phyloP scores from a whole-genome alignment of 2,797 vertebrate genomes.

The Myotis findleyi region DNA sequence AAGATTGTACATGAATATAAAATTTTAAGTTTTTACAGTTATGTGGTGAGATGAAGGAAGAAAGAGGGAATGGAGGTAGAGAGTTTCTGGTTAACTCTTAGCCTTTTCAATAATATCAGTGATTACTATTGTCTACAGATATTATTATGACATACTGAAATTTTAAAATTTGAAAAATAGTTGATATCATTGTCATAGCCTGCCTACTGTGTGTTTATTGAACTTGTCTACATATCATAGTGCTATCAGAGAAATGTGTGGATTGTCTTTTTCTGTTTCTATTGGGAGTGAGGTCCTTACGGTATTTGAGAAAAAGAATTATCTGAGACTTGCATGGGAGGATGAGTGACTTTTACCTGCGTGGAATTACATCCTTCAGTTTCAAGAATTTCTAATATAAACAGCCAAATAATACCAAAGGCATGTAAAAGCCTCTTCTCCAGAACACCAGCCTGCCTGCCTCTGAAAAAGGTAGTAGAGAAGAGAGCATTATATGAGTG shows the following conservation, averaged over 20 bases:
- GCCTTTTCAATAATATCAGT: background rate
- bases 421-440: background rate
- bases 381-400: background rate
- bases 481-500: background rate
- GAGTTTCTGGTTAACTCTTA: background rate
- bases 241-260: background rate
- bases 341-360: too few species aligned
- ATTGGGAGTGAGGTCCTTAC: too few species aligned
- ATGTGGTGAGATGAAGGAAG: background rate
- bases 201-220: background rate
- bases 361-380: too few species aligned
- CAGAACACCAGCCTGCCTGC: background rate
- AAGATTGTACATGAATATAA: background rate
- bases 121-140: background rate
- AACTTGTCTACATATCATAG: background rate
- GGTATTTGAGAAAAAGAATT: too few species aligned
- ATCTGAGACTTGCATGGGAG: too few species aligned
- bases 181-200: background rate
- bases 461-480: constrained; percentile 1
- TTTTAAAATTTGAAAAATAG: background rate
- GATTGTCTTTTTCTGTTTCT: too few species aligned
- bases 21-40: background rate
- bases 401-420: background rate
- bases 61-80: background rate
- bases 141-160: background rate